A percentile compares a stretch with the other conserved stretches of the same genome.
These are phyloP conservation scores for Tychaedon coryphoeus DNA, from an alignment of 2,113 vertebrate species.

Conservation along the genomic window DNA sequence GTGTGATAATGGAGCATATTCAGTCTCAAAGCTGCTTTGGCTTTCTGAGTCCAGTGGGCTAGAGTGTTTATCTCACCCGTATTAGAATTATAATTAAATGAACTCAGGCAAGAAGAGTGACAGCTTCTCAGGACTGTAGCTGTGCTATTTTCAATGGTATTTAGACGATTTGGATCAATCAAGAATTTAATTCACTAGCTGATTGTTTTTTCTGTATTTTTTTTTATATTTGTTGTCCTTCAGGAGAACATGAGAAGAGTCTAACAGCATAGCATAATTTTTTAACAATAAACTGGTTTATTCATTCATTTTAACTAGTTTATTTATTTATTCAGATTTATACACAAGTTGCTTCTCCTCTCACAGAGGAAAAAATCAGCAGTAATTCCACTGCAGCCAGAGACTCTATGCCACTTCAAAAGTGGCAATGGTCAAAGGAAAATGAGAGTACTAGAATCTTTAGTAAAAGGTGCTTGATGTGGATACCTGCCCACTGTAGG, in stretches of 20 bases:
- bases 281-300: background rate
- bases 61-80: background rate
- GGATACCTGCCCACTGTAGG: background rate
- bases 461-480: background rate
- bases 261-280: background rate
- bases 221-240: background rate
- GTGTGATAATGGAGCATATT: constrained; percentile 29
- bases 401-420: background rate
- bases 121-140: background rate
- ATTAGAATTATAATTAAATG: constrained; percentile 11
- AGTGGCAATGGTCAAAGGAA: background rate
- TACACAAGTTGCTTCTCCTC: background rate
- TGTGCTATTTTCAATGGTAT: constrained; percentile 2
- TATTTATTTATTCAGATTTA: constrained; percentile 16
- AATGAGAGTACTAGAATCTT: background rate
- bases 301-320: background rate
- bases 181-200: background rate
- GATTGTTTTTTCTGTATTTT: background rate
- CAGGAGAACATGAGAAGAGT: background rate
- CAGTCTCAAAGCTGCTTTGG: constrained; percentile 36
- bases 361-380: background rate
- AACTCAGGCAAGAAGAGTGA: constrained; percentile 18
- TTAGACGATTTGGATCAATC: background rate
- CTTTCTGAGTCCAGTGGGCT: background rate
- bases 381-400: background rate